phyloP scores from a whole-genome alignment of 2,797 vertebrate genomes.

The Myotis planiceps region DNA sequence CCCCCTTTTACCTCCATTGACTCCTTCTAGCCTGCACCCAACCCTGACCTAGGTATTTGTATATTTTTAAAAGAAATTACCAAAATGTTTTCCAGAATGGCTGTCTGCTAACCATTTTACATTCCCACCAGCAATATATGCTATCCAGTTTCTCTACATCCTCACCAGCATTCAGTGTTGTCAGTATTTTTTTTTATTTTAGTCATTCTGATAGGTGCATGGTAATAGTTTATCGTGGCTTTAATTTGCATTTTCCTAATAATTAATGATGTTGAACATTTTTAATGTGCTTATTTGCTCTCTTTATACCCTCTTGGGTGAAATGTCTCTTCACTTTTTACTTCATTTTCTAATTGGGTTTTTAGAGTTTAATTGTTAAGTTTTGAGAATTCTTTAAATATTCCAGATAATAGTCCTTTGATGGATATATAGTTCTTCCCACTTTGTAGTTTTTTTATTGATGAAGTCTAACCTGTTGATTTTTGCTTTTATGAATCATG shows the following conservation, averaged over 20 bases:
- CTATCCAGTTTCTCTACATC: neutral
- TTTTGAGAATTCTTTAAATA: slow-evolving; percentile 27
- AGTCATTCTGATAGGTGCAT: neutral
- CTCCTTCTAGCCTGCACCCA: too few species aligned
- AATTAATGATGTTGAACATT: neutral
- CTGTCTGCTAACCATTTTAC: neutral
- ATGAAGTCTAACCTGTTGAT: neutral
- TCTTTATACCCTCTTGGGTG: neutral
- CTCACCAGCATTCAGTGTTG: neutral
- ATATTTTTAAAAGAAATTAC: slow-evolving; percentile 9
- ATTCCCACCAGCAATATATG: neutral
- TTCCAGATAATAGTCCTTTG: neutral
- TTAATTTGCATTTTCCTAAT: neutral
- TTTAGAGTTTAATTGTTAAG: neutral
- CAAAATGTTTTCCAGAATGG: neutral
- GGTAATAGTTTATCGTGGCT: neutral
- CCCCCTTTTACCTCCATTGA: too few species aligned
- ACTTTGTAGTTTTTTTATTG: neutral
- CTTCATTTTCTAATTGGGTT: neutral
- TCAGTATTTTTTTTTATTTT: neutral
- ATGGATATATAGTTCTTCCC: neutral
- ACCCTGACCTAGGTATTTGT: neutral
- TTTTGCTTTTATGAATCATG: neutral
- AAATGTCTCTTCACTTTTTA: neutral
- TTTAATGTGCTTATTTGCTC: slow-evolving; percentile 26